Evolutionary conservation across 2,797 vertebrate species (phyloP), one percentile per base, ranked within the genome.

Genomic region (Danio albolineatus): DNA sequence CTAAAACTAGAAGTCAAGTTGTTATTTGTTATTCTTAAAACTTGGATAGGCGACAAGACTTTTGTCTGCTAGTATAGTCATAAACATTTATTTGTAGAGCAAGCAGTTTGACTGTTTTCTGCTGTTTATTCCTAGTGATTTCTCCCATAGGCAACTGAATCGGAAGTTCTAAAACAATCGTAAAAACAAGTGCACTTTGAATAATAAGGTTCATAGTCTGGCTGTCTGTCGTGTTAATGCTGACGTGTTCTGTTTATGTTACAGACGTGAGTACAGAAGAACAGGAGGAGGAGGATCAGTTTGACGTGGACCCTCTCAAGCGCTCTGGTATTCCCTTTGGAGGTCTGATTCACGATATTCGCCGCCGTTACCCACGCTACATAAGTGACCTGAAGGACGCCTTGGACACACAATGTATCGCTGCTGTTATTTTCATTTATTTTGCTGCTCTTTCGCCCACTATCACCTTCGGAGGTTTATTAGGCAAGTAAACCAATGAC

Each of bases 381-480:
- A 86, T 93, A 86, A 98, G 96, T 21, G 97, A 99, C 92, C 86
- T 98, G 64, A 95, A 94, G 86, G 97, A 98, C 0, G 93, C 96
- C 2, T 38, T 99, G 89, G 95, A 98, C 93, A 95, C 92, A 83
- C 97, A 99, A 91, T 98, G 97, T 51, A 46, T 98, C 59, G 97
- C 97, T 0, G 96, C 97, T 0, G 93, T 98, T 85, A 96, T 99
- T 86, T 99, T 99, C 91, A 98, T 99, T 92, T 99, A 99, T 89
- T 99, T 99, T 6, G 97, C 97, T 2, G 96, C 96, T 51, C 94
- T 99, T 87, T 98, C 97, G 10, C 97, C 97, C 19, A 97, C 97
- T 79, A 97, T 98, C 89, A 97, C 96, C 81, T 98, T 99, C 7
- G 97, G 97, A 89, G 97, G 97, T 81, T 93, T 99, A 87, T 92